A percentile compares a stretch with the other conserved stretches of the same genome.
These are phyloP conservation scores for Epizoanthus scotinus DNA, from an alignment of 92 coral and sea anemone genomes.

Conservation along the genomic window DNA sequence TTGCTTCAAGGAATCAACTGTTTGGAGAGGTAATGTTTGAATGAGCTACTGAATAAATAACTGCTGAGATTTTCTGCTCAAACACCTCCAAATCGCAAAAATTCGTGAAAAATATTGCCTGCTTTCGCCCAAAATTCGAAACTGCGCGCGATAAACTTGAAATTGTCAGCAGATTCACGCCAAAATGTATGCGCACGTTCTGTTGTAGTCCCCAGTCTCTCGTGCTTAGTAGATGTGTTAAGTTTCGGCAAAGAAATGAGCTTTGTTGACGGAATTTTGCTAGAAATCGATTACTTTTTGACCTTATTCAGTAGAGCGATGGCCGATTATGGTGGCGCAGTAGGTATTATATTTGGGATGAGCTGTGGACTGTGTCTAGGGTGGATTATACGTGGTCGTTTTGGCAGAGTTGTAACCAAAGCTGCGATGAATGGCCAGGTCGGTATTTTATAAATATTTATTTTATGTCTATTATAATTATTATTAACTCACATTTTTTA, in stretches of 20 bases:
- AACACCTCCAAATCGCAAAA: too few species aligned
- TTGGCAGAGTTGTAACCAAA: conserved; percentile 31
- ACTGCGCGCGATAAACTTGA: conserved; percentile 32
- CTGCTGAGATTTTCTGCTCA: too few species aligned
- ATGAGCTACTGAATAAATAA: background rate
- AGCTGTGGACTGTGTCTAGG: conserved; percentile 78
- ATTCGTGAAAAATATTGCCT: background rate
- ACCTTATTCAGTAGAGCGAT: conserved; percentile 44
- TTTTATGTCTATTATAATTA: too few species aligned
- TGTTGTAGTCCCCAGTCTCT: conserved; percentile 9
- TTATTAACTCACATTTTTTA: too few species aligned
- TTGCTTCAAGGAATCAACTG: background rate
- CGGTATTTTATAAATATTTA: background rate
- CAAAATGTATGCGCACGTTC: background rate
- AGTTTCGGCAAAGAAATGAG: background rate
- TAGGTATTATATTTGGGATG: conserved; percentile 68
- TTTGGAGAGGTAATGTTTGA: background rate
- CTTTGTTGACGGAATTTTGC: conserved; percentile 30
- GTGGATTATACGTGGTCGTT: conserved; percentile 78
- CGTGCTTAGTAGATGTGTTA: too few species aligned
- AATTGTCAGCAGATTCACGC: conserved; percentile 9
- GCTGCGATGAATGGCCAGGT: conserved; percentile 41
- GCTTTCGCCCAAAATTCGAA: background rate
- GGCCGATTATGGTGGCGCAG: conserved; percentile 53
- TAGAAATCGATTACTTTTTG: conserved; percentile 41